Base-by-base conservation (phyloP, 2,797 vertebrate genomes). In the Crocidura indochinensis region DNA sequence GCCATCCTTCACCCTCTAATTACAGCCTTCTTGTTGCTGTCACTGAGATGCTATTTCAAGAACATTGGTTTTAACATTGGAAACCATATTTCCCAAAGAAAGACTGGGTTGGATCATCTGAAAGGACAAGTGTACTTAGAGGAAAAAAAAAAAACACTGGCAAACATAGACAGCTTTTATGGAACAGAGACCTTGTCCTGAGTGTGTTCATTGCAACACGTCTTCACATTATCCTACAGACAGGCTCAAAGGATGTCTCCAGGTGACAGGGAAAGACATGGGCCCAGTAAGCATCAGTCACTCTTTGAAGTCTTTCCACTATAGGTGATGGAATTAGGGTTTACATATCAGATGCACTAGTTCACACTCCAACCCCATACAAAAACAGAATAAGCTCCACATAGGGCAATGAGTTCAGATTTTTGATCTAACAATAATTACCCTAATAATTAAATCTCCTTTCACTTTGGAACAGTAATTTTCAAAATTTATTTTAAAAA, bases 41-140 rank as follows among this genome's bases (percentile, higher is more conserved):
- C 75, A 71, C 76, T 65, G 87, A 71, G 49, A 47, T 74, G 31
- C 26, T 60, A 17, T 86, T 92, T 85, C 51, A 80, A 71, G 38
- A 90, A 77, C 79, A 83, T 85, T 79, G 64, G 64, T 77, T 77
- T 90, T 71, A 80, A 8, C 60, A 60, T 60, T 60, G 74, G 83
- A 87, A 65, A 49, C 49, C 22, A 24, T 47, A 68, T 65, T 92
- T 84, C 24, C 65, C 71, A 72, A 71, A 81, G 90, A 79, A 74
- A 49, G 81, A 22, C 38, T 80, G 60, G 53, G 24, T 56, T 73
- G 29, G n/a, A 53, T 79, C 4, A 17, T 86, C 79, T 80, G 68
- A 49, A 93, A 78, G 87, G 77, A 72, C 67, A 84, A 73, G 53
- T 62, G 19, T 49, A 24, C 44, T 27, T 53, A 29, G 0, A 67